phyloP scores from a whole-genome alignment of 2,797 vertebrate genomes.

The Anguilla pacifica region DNA sequence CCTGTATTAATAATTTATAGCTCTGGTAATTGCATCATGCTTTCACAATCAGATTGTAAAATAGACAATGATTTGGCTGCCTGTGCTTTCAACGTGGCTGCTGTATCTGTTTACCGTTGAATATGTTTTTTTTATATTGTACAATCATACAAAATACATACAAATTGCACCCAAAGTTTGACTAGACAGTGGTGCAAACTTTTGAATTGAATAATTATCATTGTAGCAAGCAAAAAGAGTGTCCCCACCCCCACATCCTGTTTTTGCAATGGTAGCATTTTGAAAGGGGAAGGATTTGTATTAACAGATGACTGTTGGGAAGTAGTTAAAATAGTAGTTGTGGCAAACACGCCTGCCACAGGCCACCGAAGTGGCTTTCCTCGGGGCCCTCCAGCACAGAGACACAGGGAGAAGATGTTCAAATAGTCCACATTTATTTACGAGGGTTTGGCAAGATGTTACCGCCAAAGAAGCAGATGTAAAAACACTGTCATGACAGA shows the following conservation, averaged over 20 bases:
- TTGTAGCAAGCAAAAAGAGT: neutral
- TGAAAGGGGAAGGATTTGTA: neutral
- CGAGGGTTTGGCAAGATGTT: too few species aligned
- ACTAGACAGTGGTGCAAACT: neutral
- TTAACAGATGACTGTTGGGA: too few species aligned
- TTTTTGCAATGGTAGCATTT: neutral
- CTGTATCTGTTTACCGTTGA: neutral
- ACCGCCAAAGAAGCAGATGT: too few species aligned
- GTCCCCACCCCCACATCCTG: neutral
- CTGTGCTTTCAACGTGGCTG: constrained; percentile 39
- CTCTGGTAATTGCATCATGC: constrained; percentile 31
- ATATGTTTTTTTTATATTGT: neutral
- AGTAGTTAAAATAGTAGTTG: too few species aligned
- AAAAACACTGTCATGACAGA: too few species aligned
- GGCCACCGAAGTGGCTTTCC: too few species aligned
- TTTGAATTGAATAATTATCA: neutral
- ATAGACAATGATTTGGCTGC: constrained; percentile 15
- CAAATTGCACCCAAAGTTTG: neutral
- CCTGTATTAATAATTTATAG: constrained; percentile 41
- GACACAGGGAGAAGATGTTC: too few species aligned
- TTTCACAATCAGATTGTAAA: constrained; percentile 29
- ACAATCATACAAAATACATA: neutral
- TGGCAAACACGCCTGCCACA: too few species aligned
- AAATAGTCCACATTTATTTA: too few species aligned
- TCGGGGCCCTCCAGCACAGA: too few species aligned